phyloP scores from a whole-genome alignment of 2,888 invertebrate species.

The Caenorhabditis zanzibari region DNA sequence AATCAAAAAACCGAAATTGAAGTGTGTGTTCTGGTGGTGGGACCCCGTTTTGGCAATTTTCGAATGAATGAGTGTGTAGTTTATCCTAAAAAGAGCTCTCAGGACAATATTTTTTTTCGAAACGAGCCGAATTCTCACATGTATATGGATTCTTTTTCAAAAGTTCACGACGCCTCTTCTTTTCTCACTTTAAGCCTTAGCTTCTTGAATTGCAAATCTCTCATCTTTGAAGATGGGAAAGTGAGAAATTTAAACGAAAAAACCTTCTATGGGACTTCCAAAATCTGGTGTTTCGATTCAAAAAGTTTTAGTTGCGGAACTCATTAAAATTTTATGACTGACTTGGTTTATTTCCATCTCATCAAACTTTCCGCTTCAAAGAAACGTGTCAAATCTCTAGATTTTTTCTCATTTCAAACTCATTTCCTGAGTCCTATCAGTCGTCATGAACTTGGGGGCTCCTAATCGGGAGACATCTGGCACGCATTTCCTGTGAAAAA shows the following conservation, averaged over 20 bases:
- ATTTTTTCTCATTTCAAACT: constrained; percentile 3
- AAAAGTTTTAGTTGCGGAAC: constrained; percentile 19
- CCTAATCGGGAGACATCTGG: constrained; percentile 27
- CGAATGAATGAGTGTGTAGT: constrained; percentile 36
- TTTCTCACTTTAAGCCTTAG: constrained; percentile 33
- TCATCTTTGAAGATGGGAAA: constrained; percentile 23
- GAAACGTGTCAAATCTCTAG: constrained; percentile 39
- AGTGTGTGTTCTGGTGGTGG: constrained; percentile 21
- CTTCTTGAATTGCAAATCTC: constrained; percentile 23
- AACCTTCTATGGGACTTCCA: too few species aligned
- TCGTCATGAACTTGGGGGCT: constrained; percentile 9
- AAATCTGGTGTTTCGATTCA: not conserved
- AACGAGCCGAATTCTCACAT: constrained; percentile 38
- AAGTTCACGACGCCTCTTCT: constrained; percentile 26
- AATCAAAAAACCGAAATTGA: constrained; percentile 14
- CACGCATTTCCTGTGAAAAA: constrained; percentile 28
- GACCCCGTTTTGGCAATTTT: not conserved
- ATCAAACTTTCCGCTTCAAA: constrained; percentile 27
- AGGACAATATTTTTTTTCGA: constrained; percentile 3
- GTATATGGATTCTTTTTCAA: constrained; percentile 26
- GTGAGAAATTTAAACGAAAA: too few species aligned
- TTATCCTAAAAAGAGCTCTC: constrained; percentile 9
- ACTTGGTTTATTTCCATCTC: constrained; percentile 31
- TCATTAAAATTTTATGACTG: constrained; percentile 63
- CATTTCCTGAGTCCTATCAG: constrained; percentile 37